Evolutionary conservation across 2,797 vertebrate genomes (phyloP), one percentile per base, ranked within the genome.

Genomic region (Schizothorax lantsangensis): DNA sequence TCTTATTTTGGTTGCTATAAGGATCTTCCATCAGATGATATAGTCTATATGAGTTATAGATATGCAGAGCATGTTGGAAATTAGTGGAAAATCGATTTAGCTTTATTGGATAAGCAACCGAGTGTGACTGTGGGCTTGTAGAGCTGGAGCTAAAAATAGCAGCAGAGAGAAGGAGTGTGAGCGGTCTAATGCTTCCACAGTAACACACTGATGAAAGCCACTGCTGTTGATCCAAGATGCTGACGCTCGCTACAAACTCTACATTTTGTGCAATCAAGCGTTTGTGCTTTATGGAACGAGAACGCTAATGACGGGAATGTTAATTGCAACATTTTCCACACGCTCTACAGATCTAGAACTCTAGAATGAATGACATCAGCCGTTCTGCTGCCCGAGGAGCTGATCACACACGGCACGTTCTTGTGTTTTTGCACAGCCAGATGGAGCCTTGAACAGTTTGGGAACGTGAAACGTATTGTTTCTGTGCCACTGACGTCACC

Each of bases 111-210:
- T 86, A 79, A 64, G 85, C 85, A 66, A 73, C 45, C 9, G 47
- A 66, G 84, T 86, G 84, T 85, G 78, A 73, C 62, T 81, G 82
- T 88, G 77, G 62, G 69, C 66, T 83, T 86, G 80, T 83, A 71
- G 59, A 84, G 74, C 86, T 77, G 45, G 4, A n/a, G 82, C 89
- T 90, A 90, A 85, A 90, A 90, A 90, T 87, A 90, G 87, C 82
- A 75, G 30, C 57, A 6, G 83, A 87, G 81, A 75, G 78, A 83
- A 74, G 59, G 75, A 26, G 81, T 74, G 71, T 79, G 81, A 82
- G 66, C 68, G 64, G 68, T 54, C 68, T 71, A 40, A 83, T 72
- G 81, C 66, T 83, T 38, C 45, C 81, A 74, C 69, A 57, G 68
- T 12, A 83, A 74, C 69, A 74, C 23, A 4, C 59, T 54, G 23